Base-by-base conservation (phyloP, 2,888 invertebrate species). In the Apoderus coryli region DNA sequence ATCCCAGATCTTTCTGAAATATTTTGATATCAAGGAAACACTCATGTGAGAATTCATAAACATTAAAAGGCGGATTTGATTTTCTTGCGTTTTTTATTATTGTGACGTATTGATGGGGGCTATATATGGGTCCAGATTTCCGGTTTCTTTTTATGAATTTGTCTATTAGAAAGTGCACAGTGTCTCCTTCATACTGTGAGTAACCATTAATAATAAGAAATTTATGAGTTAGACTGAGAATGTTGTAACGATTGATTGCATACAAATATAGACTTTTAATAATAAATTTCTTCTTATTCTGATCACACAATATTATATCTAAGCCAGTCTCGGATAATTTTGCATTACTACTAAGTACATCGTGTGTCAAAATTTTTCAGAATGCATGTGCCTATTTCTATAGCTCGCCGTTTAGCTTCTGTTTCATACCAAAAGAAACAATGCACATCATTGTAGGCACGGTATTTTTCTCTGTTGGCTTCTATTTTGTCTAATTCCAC, bases 1-100 rank as follows among this genome's bases (percentile, higher is more conserved):
- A 23, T 25, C 30, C 30, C 30, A 16, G 19, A 13, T 30, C 23
- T 30, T 30, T 25, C 16, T 30, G 25, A 16, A 25, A 19, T 22
- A 15, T 14, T 24, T 30, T 30, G 4, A 30, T n/a, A 14, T 30
- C 15, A 13, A 15, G 3, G 11, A 30, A 24, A 16, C 16, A 30
- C 4, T 24, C 24, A 14, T 4, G 19, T 5, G 24, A 13, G 12
- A 30, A 25, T 13, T 30, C 30, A 12, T 30, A 25, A 2, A 30
- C 16, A 3, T 10, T 22, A 16, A 30, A 30, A 2, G 30, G 24
- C 4, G 30, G 29, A 2, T 5, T 12, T n/a, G 30, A 22, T 14
- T 25, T 30, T 25, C 13, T 30, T 3, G 30, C 25, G 16, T 30
- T 25, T 25, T 16, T 30, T 12, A 30, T 30, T 9, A 30, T 22